Base-by-base conservation (phyloP, 2,888 invertebrate genomes). In the Biston stratarius region DNA sequence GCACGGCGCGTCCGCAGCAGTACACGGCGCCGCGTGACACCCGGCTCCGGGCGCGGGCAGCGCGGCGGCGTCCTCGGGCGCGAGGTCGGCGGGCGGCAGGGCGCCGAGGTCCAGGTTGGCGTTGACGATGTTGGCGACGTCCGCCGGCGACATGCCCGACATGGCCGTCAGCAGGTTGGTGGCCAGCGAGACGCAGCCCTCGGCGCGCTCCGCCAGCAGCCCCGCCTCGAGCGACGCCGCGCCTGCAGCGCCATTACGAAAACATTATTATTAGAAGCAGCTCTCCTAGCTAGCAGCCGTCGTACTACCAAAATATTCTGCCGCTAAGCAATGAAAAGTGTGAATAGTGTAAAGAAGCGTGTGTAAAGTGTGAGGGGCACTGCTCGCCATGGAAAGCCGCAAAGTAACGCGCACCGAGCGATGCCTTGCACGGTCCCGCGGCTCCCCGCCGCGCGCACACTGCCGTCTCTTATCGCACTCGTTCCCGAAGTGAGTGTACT, bases 81-180 rank as follows among this genome's bases (percentile, higher is more conserved):
- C 14, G 48, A 34, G 40, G 49, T 15, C 48, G 24, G 48, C 47
- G 47, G 14, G 56, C 11, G 56, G 24, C 38, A 45, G 63, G 36
- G 42, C 63, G 44, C 57, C 53, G 61, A 59, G 76, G 34, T 74
- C 71, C 47, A 80, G 74, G 78, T 83, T 80, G 42, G 81, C 80
- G 75, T 79, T 82, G 61, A 87, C 83, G 74, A 87, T 79, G 79
- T 81, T 82, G 64, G 88, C 88, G 76, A 86, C 77, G 65, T 82
- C 83, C 72, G 73, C 81, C 40, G 88, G 82, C 56, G 88, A 79
- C 89, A 91, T 89, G 74, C 77, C 80, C 71, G 84, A 85, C 88
- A 92, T 89, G 75, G 91, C 92, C 34, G 86, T 84, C 40, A 91
- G 86, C 74, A 92, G 83, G 78, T 90, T 87, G 83, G 80, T 82